These are phyloP conservation scores for Anastrepha obliqua DNA, from an alignment of 1,140 invertebrate species.

Conservation along the genomic window DNA sequence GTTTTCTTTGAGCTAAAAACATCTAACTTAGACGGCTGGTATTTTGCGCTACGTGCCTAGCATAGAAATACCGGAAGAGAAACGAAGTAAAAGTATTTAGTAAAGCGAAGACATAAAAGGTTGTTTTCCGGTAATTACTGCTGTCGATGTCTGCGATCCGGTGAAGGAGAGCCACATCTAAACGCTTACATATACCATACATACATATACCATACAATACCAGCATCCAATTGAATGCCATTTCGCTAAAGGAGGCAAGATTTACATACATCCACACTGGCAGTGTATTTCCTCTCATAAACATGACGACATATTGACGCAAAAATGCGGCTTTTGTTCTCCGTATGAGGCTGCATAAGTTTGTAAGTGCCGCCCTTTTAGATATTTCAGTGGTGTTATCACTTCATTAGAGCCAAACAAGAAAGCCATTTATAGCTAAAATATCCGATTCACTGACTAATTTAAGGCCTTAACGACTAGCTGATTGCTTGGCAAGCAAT, in stretches of 20 bases:
- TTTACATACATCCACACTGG: background rate
- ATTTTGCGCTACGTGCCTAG: background rate
- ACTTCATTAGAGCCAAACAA: background rate
- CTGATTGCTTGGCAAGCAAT: background rate
- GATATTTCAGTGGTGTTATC: background rate
- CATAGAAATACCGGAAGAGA: background rate
- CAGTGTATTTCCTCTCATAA: background rate
- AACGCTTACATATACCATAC: background rate
- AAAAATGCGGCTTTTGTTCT: background rate
- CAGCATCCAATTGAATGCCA: background rate
- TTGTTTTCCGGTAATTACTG: slow-evolving; percentile 44
- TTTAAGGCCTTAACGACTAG: background rate
- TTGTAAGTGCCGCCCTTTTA: background rate
- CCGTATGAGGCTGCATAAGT: background rate
- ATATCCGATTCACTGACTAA: background rate
- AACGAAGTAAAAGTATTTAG: background rate
- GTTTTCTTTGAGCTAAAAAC: background rate
- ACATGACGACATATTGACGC: background rate
- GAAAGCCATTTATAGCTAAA: background rate
- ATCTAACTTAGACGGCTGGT: background rate
- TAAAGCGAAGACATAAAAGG: background rate
- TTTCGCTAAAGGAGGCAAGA: background rate
- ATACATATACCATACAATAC: too few relatives aligned
- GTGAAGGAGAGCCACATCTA: background rate
- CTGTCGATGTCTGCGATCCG: background rate